Percentiles rank a stretch among this genome's conserved stretches.
phyloP scores from a whole-genome alignment of 2,113 vertebrate genomes.

The Cololabis saira region DNA sequence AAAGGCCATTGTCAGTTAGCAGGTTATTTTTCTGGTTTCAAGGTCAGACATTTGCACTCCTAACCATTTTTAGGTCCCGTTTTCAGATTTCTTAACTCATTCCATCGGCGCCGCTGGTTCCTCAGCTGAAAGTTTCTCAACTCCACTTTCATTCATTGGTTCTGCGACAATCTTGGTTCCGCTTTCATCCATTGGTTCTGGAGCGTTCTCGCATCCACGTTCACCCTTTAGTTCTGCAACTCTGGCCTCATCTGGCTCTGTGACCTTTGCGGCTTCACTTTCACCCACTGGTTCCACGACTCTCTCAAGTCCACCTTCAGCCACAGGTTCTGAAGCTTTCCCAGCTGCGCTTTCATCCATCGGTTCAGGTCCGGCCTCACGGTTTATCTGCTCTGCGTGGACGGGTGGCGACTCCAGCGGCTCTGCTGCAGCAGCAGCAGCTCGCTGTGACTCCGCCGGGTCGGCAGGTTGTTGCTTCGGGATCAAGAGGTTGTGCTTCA shows the following conservation, averaged over 20 bases:
- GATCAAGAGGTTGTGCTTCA: conserved; percentile 87
- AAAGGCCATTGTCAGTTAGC: conserved; percentile 27
- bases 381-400: background rate
- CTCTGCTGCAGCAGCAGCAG: background rate
- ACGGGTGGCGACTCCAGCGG: too few species aligned
- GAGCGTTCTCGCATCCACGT: background rate
- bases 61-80: conserved; percentile 7
- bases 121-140: conserved; percentile 1
- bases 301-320: background rate
- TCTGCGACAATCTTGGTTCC: background rate
- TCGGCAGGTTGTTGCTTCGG: conserved; percentile 59
- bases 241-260: background rate
- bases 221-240: background rate
- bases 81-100: conserved; percentile 17
- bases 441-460: conserved; percentile 25
- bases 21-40: conserved; percentile 8
- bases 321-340: conserved; percentile 11
- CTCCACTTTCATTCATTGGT: conserved; percentile 29
- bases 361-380: background rate
- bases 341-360: conserved; percentile 5
- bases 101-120: conserved; percentile 40
- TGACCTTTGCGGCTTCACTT: background rate
- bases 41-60: conserved; percentile 2
- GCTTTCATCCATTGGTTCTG: background rate
- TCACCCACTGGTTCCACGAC: background rate